phyloP scores from a whole-genome alignment of 2,113 vertebrate species.

The Progne subis region DNA sequence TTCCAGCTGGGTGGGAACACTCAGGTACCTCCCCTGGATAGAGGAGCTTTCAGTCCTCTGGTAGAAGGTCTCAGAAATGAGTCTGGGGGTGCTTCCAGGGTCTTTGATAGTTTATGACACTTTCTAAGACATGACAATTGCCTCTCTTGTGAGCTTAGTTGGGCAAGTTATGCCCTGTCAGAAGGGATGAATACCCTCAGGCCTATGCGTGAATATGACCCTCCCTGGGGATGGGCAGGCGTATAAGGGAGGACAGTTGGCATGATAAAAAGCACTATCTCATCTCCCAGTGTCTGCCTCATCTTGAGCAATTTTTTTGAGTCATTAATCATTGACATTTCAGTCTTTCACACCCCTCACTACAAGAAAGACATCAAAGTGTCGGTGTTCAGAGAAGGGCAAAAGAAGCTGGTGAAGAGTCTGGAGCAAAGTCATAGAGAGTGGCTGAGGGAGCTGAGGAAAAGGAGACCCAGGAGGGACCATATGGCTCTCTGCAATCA shows the following conservation, averaged over 20 bases:
- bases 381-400: background rate
- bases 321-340: background rate
- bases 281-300: background rate
- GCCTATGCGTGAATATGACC: background rate
- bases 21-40: background rate
- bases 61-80: background rate
- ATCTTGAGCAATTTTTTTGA: background rate
- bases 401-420: background rate
- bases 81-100: fast-evolving
- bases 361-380: background rate
- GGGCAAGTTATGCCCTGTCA: background rate
- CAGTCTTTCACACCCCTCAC: background rate
- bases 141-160: background rate
- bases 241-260: background rate
- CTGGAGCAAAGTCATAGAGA: background rate
- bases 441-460: background rate
- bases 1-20: background rate
- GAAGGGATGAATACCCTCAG: background rate
- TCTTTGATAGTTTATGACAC: background rate
- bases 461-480: background rate
- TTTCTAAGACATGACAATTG: background rate
- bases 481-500: background rate
- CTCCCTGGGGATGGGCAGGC: fast-evolving
- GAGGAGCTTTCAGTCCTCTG: background rate
- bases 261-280: background rate